Evolutionary conservation across 2,888 invertebrate genomes (phyloP).

Genomic region (Amiota communis): DNA sequence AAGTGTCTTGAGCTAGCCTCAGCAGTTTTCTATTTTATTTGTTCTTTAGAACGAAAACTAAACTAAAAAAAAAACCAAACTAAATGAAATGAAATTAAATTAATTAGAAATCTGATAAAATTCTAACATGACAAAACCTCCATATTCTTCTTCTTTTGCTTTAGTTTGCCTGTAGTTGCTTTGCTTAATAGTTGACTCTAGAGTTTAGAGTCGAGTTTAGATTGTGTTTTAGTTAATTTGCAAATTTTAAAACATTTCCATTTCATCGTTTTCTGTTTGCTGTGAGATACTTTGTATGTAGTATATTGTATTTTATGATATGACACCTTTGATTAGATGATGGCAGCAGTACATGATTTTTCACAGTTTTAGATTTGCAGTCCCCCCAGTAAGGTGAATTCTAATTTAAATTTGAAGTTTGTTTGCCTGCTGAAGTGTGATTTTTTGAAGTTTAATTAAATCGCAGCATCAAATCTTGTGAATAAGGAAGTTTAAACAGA

Average conservation of each 20-base stretch:
- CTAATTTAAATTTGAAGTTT: too few relatives aligned
- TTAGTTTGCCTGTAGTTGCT: constrained; percentile 5
- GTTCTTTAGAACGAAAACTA: constrained; percentile 40
- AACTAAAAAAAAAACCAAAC: constrained; percentile 46
- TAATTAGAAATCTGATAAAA: constrained; percentile 67
- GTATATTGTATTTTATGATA: too few relatives aligned
- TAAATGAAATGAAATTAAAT: constrained; percentile 52
- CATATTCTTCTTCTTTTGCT: background rate
- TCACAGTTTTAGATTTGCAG: too few relatives aligned
- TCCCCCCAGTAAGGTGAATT: too few relatives aligned
- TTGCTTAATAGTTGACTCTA: constrained; percentile 35
- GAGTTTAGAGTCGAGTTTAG: constrained; percentile 32
- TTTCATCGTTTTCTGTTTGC: background rate
- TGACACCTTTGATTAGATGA: too few relatives aligned
- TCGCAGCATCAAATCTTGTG: too few relatives aligned
- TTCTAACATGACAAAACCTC: too few relatives aligned
- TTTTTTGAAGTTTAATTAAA: too few relatives aligned
- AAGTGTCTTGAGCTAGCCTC: constrained; percentile 55
- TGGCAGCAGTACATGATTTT: too few relatives aligned
- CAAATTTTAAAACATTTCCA: constrained; percentile 31
- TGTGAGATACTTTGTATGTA: background rate
- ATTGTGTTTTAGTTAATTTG: constrained; percentile 64
- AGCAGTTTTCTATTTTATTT: constrained; percentile 38
- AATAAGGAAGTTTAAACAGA: too few relatives aligned
- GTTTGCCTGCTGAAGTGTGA: too few relatives aligned